These are phyloP conservation scores for Chorisops tibialis DNA, from an alignment of 2,888 invertebrate species.

Conservation along the genomic window DNA sequence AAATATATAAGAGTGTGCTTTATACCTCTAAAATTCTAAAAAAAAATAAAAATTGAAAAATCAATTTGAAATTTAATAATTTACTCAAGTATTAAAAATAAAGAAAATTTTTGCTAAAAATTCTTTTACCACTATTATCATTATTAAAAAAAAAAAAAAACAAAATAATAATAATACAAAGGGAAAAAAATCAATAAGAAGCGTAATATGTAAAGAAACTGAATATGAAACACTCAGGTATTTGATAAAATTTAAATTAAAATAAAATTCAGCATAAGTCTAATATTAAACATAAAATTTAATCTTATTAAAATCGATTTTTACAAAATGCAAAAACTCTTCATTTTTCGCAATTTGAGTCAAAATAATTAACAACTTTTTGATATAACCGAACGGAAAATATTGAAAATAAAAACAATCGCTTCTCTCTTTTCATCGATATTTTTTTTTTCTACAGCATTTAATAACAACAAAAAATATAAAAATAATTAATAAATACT, in stretches of 20 bases:
- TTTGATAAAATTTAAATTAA: slow-evolving; percentile 11
- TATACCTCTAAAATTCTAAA: neutral
- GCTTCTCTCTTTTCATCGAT: too few relatives aligned
- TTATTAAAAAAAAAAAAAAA: neutral
- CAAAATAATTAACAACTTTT: too few relatives aligned
- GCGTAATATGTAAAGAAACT: slow-evolving; percentile 16
- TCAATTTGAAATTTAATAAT: neutral
- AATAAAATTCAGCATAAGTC: neutral
- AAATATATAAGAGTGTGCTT: neutral
- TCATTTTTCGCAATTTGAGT: neutral
- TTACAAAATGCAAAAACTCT: slow-evolving; percentile 12
- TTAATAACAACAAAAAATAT: too few relatives aligned
- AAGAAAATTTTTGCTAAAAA: neutral
- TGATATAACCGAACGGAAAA: too few relatives aligned
- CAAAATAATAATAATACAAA: neutral
- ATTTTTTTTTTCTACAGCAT: too few relatives aligned
- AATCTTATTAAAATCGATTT: slow-evolving; percentile 21
- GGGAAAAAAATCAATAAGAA: neutral
- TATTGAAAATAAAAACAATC: too few relatives aligned
- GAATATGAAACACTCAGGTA: slow-evolving; percentile 24
- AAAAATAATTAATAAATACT: too few relatives aligned
- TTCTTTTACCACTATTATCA: neutral
- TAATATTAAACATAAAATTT: slow-evolving; percentile 16
- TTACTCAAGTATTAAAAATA: neutral
- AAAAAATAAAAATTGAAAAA: too few relatives aligned